Base-by-base conservation (phyloP, 1,140 invertebrate genomes). In the Lordiphosa collinella region DNA sequence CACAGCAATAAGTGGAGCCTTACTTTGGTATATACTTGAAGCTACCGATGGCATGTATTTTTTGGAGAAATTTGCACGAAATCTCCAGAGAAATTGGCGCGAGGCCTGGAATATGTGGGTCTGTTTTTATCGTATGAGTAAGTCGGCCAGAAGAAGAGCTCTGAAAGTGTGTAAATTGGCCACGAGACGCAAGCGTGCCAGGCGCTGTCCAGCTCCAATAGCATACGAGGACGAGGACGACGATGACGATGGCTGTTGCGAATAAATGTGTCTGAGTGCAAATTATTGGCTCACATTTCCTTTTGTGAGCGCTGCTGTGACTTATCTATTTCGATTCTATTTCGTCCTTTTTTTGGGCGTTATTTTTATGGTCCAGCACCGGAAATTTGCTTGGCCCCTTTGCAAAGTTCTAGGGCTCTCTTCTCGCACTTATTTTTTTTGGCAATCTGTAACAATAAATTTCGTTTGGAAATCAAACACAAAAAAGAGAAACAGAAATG, bases 391-490 rank as follows among this genome's bases (percentile, higher is more conserved):
- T 59, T 59, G 22, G 56, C 31, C 47, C 36, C 37, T 14, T 31
- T 46, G 34, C 49, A 53, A 34, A 56, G 16, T n/a, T 34, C 14
- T 38, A 8, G 4, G 22, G 9, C 12, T 3, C 29, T 14, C 8
- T 31, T 7, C 25, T 32, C 4, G 13, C 8, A 4, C 29, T 29
- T 46, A 14, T 47, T 52, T 18, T 13, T 51, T 53, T 50, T 43
- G 49, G 31, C 56, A 56, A 72, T 55, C 52, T 66, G 50, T 69
- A 65, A 55, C 66, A 66, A 69, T 69, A 69, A 65, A 69, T 69
- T 69, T 64, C 16, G 46, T 32, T 36, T 14, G 40, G 13, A 40
- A 53, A 43, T 18, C 13, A 32, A 41, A 36, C 22, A 31, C 40
- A 6, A 10, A 35, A 14, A 44, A 51, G n/a, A 31, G 34, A 36